These are phyloP conservation scores for Pipistrellus pygmaeus DNA, from an alignment of 2,797 vertebrate genomes.

Conservation along the genomic window DNA sequence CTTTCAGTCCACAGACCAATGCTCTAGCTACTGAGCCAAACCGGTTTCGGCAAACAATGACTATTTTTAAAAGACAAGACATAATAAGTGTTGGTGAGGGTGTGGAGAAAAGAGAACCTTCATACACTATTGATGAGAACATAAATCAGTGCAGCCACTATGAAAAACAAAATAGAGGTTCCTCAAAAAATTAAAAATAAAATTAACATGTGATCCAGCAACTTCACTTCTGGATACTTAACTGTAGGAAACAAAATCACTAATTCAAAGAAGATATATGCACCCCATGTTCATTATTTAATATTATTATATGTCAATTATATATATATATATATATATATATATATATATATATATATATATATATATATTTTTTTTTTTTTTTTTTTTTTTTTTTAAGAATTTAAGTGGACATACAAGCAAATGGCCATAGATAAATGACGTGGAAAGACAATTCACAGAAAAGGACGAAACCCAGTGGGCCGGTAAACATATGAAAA, in stretches of 20 bases:
- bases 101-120: neutral
- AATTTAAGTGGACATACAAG: neutral
- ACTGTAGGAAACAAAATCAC: neutral
- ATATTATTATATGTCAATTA: neutral
- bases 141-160: neutral
- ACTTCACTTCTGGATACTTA: neutral
- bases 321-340: neutral
- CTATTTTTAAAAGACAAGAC: neutral
- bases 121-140: neutral
- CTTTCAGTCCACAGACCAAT: too few species aligned
- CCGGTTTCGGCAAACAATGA: too few species aligned
- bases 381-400: neutral
- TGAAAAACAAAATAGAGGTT: neutral
- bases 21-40: too few species aligned
- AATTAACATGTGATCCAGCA: neutral
- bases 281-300: neutral
- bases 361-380: too few species aligned
- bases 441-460: neutral
- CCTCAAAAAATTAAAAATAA: neutral
- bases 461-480: neutral
- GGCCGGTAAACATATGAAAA: conserved; percentile 20
- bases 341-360: too few species aligned
- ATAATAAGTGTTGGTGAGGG: neutral
- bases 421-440: neutral
- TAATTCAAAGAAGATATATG: neutral